phyloP scores from a whole-genome alignment of 2,888 invertebrate species.

The Mythimna loreyi region DNA sequence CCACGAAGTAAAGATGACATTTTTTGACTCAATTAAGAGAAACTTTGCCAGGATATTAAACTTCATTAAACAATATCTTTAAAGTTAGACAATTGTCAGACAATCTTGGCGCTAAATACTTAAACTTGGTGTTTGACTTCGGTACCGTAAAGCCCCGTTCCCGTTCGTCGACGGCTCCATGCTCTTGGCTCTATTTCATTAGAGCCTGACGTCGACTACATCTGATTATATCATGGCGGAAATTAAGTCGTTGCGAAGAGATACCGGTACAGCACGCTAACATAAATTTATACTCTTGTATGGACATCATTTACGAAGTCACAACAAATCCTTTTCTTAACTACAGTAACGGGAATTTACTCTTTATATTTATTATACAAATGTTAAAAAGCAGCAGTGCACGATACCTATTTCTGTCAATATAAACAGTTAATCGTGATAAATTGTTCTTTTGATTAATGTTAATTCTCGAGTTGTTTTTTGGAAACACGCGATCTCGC shows the following conservation, averaged over 20 bases:
- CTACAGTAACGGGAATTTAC: slow-evolving; percentile 24
- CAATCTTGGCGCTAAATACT: slow-evolving; percentile 40
- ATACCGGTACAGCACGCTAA: slow-evolving; percentile 33
- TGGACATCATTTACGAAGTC: slow-evolving; percentile 9
- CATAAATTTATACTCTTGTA: slow-evolving; percentile 27
- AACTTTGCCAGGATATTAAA: slow-evolving; percentile 24
- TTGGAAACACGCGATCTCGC: slow-evolving; percentile 58
- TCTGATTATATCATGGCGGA: slow-evolving; percentile 55
- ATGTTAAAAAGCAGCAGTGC: slow-evolving; percentile 35
- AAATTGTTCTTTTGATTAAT: slow-evolving; percentile 62
- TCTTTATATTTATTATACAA: slow-evolving; percentile 43
- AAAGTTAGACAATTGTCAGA: slow-evolving; percentile 38
- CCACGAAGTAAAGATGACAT: slow-evolving; percentile 26
- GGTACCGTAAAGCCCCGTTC: slow-evolving; percentile 11
- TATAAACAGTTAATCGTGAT: slow-evolving; percentile 60
- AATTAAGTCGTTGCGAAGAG: slow-evolving; percentile 54
- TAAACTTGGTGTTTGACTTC: slow-evolving; percentile 35
- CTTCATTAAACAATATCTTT: slow-evolving; percentile 25
- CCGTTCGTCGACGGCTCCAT: slow-evolving; percentile 17
- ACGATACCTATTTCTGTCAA: slow-evolving; percentile 56
- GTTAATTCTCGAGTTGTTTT: slow-evolving; percentile 45
- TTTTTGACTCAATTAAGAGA: slow-evolving; percentile 24
- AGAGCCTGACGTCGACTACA: slow-evolving; percentile 40
- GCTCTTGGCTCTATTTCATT: slow-evolving; percentile 55
- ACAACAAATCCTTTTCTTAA: slow-evolving; percentile 37